Evolutionary conservation across 2,113 vertebrate genomes (phyloP), one percentile per base, ranked within the genome.

Genomic region (Salvelinus fontinalis): DNA sequence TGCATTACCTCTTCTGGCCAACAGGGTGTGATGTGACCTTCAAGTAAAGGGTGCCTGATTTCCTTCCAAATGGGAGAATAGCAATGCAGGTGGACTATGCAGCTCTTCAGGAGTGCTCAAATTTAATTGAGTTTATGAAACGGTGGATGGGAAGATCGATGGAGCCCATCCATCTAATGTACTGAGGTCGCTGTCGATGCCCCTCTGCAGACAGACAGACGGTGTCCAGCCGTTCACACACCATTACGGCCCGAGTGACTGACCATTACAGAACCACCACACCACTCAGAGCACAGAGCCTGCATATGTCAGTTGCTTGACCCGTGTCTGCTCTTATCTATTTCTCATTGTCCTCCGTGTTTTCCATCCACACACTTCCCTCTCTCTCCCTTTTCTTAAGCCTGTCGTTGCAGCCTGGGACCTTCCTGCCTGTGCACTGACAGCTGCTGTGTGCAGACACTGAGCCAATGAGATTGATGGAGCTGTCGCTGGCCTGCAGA

Each of bases 41-140:
- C 29, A 16, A 34, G 54, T 59, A 60, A 26, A n/a, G 18, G n/a
- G 27, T 9, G 5, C 29, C 26, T 39, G 16, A 8, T 60, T 57
- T 16, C 70, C 8, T 16, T 31, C n/a, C 14, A 57, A 49, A 44
- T 18, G 5, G 59, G 5, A 62, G 20, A 62, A 3, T 62, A 5
- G 20, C n/a, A 9, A 1, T 62, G n/a, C 59, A 22, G 18, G 5
- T 1, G 7, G 6, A 11, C 59, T 22, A 57, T 18, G 72, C 57
- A 83, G 39, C 16, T 54, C 71, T 86, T 86, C 79, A 34, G 68
- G 85, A 88, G 85, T 70, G 67, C 60, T 80, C 77, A 60, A 71
- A 68, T 88, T 88, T 89, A 90, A 91, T 89, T 88, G 87, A 89
- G 88, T 92, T 92, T 89, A 89, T 89, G 81, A 89, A 86, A 84